Base-by-base conservation (phyloP, 1,140 invertebrate species). In the Yoshiicerus persimilis region DNA sequence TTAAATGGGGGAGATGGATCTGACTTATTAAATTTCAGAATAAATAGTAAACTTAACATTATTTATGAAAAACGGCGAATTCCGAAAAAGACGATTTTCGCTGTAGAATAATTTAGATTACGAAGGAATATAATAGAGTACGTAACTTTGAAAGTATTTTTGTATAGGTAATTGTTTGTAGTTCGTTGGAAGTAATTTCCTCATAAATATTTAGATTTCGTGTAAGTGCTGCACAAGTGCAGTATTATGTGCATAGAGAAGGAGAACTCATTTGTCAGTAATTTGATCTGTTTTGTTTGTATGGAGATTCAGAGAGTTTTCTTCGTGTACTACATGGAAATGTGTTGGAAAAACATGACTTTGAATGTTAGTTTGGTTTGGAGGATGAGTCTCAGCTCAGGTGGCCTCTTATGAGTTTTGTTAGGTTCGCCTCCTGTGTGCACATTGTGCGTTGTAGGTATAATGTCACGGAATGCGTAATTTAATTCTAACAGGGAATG, bases 251-350 rank as follows among this genome's bases (percentile, higher is more conserved):
- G 34, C 13, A 13, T 4, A 30, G 27, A n/a, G 2, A 32, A 32
- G 20, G 30, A 80, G 75, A 80, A 80, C 16, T 80, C 75, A 80
- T 80, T 80, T 80, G 75, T 80, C 75, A 80, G 75, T 80, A 80
- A 80, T 80, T 80, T 80, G 75, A 80, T 80, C 75, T 80, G 75
- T 80, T 80, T 80, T 80, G 75, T 56, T 56, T 56, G 47, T 56
- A 56, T 56, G 47, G 36, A 80, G 32, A 80, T 36, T 80, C 75
- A 80, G 11, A 80, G 27, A 38, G 75, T 80, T 80, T 80, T 80
- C 75, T 80, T n/a, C 4, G 34, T 80, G 75, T 36, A 80, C 34
- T 80, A 80, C 75, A 38, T 80, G 32, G 38, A 80, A 80, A 36
- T 80, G 32, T 38, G 16, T 80, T 80, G 75, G 4, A 80, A 80